phyloP scores from a whole-genome alignment of 2,888 invertebrate species.

The Hypercompe scribonia region DNA sequence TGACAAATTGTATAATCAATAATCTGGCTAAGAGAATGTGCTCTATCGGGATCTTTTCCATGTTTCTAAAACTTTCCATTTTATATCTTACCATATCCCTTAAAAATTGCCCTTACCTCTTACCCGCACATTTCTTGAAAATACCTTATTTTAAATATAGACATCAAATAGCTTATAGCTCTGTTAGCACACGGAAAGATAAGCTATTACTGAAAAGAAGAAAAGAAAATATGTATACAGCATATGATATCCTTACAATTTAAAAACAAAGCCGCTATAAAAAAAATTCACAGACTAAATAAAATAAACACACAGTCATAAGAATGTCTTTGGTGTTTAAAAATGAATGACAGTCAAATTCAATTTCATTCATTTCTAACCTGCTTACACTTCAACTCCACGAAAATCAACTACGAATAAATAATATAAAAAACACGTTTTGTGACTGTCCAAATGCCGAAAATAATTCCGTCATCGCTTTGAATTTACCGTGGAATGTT shows the following conservation, averaged over 20 bases:
- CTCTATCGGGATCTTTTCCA: too few species aligned
- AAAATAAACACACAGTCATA: not conserved
- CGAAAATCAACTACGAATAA: conserved; percentile 13
- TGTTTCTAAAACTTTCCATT: too few species aligned
- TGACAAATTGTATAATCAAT: too few species aligned
- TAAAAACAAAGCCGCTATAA: not conserved
- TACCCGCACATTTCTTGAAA: too few species aligned
- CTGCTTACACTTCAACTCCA: not conserved
- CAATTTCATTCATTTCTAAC: not conserved
- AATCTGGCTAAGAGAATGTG: too few species aligned
- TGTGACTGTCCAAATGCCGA: conserved; percentile 36
- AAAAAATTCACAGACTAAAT: not conserved
- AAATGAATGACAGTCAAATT: not conserved
- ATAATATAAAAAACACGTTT: conserved; percentile 32
- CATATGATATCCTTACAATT: not conserved
- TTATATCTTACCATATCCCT: too few species aligned
- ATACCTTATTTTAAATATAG: too few species aligned
- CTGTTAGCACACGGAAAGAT: too few species aligned
- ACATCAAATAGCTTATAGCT: too few species aligned
- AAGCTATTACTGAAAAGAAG: not conserved
- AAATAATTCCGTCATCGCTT: conserved; percentile 52
- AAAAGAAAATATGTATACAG: too few species aligned
- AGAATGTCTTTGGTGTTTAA: not conserved
- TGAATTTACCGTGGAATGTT: conserved; percentile 53
- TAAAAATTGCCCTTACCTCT: too few species aligned